These are phyloP conservation scores for Paratrypauchen microcephalus DNA, from an alignment of 2,797 vertebrate species.

Conservation along the genomic window DNA sequence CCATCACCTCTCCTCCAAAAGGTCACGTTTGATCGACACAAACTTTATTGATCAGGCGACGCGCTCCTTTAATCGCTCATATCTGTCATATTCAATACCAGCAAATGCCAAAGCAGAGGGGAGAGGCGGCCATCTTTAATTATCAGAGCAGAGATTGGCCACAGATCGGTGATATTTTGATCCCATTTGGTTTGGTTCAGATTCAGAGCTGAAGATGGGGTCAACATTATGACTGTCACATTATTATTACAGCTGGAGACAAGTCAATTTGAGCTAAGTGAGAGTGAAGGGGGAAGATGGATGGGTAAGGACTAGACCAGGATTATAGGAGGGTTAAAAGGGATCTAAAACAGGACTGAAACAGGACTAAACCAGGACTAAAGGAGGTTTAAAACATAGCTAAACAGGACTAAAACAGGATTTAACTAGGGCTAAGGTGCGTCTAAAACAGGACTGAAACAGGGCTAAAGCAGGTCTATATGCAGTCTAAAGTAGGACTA, in stretches of 20 bases:
- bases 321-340: background rate
- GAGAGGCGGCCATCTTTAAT: constrained; percentile 50
- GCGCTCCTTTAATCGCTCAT: constrained; percentile 69
- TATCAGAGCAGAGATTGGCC: constrained; percentile 45
- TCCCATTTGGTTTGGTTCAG: constrained; percentile 23
- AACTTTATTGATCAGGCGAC: constrained; percentile 67
- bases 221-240: constrained; percentile 6
- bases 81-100: constrained; percentile 68
- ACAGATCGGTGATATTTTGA: constrained; percentile 10
- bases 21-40: constrained; percentile 70
- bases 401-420: background rate
- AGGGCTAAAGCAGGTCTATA: background rate
- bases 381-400: background rate
- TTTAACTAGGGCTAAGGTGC: background rate
- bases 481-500: background rate
- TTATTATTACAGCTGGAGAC: constrained; percentile 3
- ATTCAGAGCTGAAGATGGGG: constrained; percentile 16
- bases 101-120: constrained; percentile 65
- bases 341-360: background rate
- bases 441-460: background rate
- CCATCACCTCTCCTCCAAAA: constrained; percentile 61
- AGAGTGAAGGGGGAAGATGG: background rate
- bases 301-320: background rate
- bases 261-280: constrained; percentile 6
- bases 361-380: background rate